Evolutionary conservation across 2,797 vertebrate species (phyloP), one percentile per base, ranked within the genome.

Genomic region (Tarsius wallacei): DNA sequence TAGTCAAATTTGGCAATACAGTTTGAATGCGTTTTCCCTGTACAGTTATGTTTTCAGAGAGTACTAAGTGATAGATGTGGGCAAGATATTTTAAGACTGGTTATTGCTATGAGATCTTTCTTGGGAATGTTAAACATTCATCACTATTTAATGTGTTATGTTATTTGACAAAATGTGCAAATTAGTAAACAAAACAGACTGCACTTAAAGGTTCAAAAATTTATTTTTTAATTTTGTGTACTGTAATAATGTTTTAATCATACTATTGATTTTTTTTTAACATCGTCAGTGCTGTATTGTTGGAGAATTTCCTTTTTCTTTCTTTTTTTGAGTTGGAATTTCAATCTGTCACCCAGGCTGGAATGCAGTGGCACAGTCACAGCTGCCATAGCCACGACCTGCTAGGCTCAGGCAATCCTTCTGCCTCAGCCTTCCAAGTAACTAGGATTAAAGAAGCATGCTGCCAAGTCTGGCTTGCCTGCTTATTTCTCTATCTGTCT

Each of bases 161-260:
- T 90, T 73, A 42, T 51, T 74, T 89, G 28, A 93, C 8, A 93
- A 94, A 76, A 87, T 95, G 8, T 36, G 0, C 22, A 93, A 64
- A 89, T 77, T 85, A 81, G 71, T 83, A 77, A 63, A 84, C 33
- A 83, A 68, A 78, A 68, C 51, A 15, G 77, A 24, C 70, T 77
- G 2, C 6, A 24, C 85, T 88, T 26, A 53, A 89, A 74, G 16
- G 9, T 83, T 97, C 6, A 55, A 93, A 93, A 78, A 28, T 90
- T 87, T 42, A 57, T 36, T 90, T 47, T n/a, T 87, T 81, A 49
- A 17, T 86, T 81, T 16, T 94, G 57, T 59, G 14, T 57, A 36
- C 57, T 33, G 10, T 71, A 77, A 31, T 83, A 76, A 55, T 83
- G 10, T 15, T 42, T 80, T 73, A 76, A 26, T 93, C 47, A 80